A percentile compares a stretch with the other conserved stretches of the same genome.
Evolutionary conservation across 2,888 invertebrate species (phyloP).

Genomic region (Cryptocephalus primarius): DNA sequence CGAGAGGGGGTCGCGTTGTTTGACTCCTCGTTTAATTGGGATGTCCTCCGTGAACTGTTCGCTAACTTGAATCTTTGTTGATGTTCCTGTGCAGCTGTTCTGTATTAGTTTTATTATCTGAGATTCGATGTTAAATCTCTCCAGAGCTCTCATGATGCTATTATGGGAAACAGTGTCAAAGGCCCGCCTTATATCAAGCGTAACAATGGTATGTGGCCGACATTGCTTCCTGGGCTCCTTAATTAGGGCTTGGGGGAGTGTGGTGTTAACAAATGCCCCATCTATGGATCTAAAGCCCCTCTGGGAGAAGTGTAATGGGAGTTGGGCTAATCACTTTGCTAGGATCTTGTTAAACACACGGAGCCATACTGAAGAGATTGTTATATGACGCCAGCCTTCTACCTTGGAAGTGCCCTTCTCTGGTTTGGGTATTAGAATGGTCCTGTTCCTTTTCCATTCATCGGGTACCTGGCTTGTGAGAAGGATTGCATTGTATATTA

Average conservation of each 20-base stretch:
- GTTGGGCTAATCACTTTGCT: no score
- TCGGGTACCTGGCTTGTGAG: no score
- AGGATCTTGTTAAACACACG: not conserved
- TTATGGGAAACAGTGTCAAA: no score
- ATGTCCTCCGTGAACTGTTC: not conserved
- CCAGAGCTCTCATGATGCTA: not conserved
- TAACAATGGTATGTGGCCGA: not conserved
- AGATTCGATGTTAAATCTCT: not conserved
- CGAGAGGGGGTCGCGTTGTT: not conserved
- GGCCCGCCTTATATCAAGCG: no score
- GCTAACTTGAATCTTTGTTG: not conserved
- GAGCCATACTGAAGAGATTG: not conserved
- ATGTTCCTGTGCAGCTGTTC: not conserved
- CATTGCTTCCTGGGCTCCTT: not conserved
- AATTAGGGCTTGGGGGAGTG: not conserved
- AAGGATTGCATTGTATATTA: no score
- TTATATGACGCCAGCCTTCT: not conserved
- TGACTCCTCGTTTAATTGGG: no score
- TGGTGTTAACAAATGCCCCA: no score
- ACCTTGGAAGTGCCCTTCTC: not conserved
- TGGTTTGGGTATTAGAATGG: no score
- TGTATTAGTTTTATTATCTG: not conserved
- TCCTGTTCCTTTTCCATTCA: no score
- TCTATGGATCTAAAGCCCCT: no score
- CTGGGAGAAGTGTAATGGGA: no score